Conservation (phyloP, 2,113 vertebrate genomes). For the Corydoras maculifer region DNA sequence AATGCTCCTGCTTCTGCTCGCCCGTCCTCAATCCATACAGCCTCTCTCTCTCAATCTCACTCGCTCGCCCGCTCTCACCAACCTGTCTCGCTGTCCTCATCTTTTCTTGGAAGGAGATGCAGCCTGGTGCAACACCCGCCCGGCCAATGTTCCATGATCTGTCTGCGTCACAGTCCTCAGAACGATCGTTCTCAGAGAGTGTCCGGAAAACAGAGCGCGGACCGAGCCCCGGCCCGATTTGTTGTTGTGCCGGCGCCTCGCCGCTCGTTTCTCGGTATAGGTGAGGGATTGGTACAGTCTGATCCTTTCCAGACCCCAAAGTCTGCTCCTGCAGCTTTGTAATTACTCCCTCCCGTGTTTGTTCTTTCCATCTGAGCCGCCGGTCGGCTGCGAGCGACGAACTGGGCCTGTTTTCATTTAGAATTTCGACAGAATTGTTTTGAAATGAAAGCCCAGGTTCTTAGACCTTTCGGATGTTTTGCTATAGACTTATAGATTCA, state of each 20-base stretch:
- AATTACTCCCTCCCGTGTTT: background rate
- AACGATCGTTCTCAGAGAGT: constrained; percentile 49
- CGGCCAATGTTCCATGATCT: constrained; percentile 59
- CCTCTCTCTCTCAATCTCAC: constrained; percentile 47
- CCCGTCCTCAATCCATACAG: constrained; percentile 53
- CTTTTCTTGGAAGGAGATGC: constrained; percentile 62
- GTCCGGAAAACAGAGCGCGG: constrained; percentile 48
- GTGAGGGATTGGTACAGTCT: constrained; percentile 25
- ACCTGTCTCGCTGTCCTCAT: no score
- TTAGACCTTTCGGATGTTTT: no score
- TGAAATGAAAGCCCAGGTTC: no score
- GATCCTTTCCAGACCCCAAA: constrained; percentile 13
- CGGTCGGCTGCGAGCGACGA: no score
- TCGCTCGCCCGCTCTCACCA: constrained; percentile 41
- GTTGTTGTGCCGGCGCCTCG: constrained; percentile 24
- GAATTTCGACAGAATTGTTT: no score
- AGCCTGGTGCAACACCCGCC: constrained; percentile 63
- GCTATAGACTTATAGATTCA: no score
- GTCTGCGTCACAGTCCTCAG: constrained; percentile 46
- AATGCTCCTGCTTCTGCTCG: constrained; percentile 63
- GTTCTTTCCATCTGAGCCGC: background rate
- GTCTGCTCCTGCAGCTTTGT: constrained; percentile 13
- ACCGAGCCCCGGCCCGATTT: constrained; percentile 19
- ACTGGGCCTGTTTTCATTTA: no score
- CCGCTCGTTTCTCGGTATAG: constrained; percentile 30